Percentiles rank a stretch among this genome's conserved stretches.
phyloP scores from a whole-genome alignment of 1,140 invertebrate genomes.

The Drosophila lowei region DNA sequence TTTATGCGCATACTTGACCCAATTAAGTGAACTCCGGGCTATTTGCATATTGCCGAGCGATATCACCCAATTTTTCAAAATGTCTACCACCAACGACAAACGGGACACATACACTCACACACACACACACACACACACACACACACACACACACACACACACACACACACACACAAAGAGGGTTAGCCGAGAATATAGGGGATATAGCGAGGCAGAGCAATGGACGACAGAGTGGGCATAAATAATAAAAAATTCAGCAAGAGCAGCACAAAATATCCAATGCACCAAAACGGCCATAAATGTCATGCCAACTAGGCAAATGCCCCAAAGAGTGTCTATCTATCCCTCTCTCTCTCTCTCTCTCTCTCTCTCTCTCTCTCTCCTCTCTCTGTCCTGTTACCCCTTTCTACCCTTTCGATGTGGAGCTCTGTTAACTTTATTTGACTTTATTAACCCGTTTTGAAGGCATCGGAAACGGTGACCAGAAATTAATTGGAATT shows the following conservation, averaged over 20 bases:
- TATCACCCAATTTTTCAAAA: slow-evolving; percentile 63
- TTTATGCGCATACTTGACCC: slow-evolving; percentile 78
- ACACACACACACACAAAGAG: slow-evolving; percentile 10
- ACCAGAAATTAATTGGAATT: slow-evolving; percentile 79
- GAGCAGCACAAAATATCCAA: slow-evolving; percentile 62
- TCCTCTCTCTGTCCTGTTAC: not conserved
- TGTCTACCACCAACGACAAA: slow-evolving; percentile 47
- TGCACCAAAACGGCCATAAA: slow-evolving; percentile 63
- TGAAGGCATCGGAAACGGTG: slow-evolving; percentile 68
- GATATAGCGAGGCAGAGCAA: too few relatives aligned
- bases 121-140: slow-evolving; percentile 15
- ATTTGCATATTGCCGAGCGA: slow-evolving; percentile 67
- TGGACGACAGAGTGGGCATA: slow-evolving; percentile 40
- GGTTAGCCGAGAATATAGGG: not conserved
- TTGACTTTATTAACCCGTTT: slow-evolving; percentile 74
- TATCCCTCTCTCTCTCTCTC: not conserved
- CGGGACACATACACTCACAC: slow-evolving; percentile 25
- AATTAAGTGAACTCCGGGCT: slow-evolving; percentile 63
- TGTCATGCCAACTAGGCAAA: slow-evolving; percentile 59
- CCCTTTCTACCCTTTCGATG: not conserved
- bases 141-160: slow-evolving; percentile 26
- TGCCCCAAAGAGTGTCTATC: slow-evolving; percentile 17
- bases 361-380: not conserved
- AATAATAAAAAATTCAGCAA: slow-evolving; percentile 69
- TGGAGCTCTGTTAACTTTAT: slow-evolving; percentile 60